Percentiles rank a stretch among this genome's conserved stretches.
Conservation (phyloP, 2,113 vertebrate genomes). For the Paedocypris sp. region DNA sequence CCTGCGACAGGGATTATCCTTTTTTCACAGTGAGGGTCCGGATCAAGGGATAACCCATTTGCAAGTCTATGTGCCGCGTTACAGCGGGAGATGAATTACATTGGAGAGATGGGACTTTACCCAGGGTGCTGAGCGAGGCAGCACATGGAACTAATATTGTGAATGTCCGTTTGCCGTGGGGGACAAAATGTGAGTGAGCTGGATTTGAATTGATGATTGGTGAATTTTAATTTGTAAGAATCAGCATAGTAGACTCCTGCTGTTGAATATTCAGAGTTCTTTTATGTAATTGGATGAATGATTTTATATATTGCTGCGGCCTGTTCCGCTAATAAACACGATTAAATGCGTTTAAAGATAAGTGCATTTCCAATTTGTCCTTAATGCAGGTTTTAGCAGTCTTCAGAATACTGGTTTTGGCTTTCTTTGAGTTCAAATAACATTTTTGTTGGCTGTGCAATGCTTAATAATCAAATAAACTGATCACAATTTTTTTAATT, state of each 20-base stretch:
- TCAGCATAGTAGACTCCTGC: not conserved
- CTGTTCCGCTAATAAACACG: too few species aligned
- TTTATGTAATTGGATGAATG: too few species aligned
- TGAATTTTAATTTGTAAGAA: not conserved
- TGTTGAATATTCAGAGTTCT: not conserved
- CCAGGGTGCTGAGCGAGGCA: not conserved
- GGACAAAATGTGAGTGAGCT: not conserved
- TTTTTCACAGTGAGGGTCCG: conserved; percentile 5
- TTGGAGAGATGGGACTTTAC: not conserved
- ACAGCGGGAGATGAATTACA: conserved; percentile 14
- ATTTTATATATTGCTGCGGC: too few species aligned
- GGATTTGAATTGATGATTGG: not conserved
- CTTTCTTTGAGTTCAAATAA: too few species aligned
- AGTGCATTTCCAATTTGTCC: too few species aligned
- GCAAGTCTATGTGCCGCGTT: conserved; percentile 10
- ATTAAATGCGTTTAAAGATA: too few species aligned
- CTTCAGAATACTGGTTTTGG: too few species aligned
- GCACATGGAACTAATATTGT: not conserved
- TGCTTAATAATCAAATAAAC: too few species aligned
- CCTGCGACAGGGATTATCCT: conserved; percentile 29
- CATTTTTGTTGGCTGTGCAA: too few species aligned
- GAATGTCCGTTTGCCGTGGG: not conserved
- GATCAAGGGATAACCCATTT: conserved; percentile 22
- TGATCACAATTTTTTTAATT: too few species aligned
- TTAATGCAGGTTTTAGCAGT: too few species aligned